Evolutionary conservation across 2,797 vertebrate genomes (phyloP).

Genomic region (Tokudaia tokunoshimensis): DNA sequence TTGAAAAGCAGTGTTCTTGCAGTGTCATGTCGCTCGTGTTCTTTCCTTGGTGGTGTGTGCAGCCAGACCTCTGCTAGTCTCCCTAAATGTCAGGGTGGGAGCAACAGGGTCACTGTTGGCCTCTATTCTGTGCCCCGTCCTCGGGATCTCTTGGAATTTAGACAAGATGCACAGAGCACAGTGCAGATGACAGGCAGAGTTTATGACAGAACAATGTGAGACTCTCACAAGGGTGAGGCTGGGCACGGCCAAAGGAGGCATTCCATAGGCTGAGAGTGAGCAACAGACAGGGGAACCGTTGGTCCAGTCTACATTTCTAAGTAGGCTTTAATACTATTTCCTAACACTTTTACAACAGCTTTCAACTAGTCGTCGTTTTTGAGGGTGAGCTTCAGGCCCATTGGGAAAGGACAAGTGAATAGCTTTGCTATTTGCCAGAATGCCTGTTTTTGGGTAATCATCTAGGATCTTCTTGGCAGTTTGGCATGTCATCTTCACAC

Average conservation of each 20-base stretch:
- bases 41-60: neutral
- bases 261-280: neutral
- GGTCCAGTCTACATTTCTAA: neutral
- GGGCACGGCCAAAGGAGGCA: neutral
- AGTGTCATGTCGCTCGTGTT: neutral
- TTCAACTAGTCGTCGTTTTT: neutral
- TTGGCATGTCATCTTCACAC: neutral
- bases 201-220: neutral
- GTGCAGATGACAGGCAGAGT: neutral
- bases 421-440: neutral
- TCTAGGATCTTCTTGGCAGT: neutral
- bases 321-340: neutral
- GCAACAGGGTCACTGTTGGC: neutral
- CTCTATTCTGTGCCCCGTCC: neutral
- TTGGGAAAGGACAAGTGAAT: neutral
- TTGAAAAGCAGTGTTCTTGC: neutral
- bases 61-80: neutral
- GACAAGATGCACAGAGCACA: neutral
- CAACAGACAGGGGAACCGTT: too few relatives aligned
- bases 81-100: neutral
- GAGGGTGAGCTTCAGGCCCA: neutral
- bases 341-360: neutral
- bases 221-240: neutral
- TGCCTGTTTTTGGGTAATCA: too few relatives aligned
- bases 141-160: neutral